Percentiles rank a stretch among this genome's conserved stretches.
Evolutionary conservation across 2,113 vertebrate genomes (phyloP).

Genomic region (Eira barbara): DNA sequence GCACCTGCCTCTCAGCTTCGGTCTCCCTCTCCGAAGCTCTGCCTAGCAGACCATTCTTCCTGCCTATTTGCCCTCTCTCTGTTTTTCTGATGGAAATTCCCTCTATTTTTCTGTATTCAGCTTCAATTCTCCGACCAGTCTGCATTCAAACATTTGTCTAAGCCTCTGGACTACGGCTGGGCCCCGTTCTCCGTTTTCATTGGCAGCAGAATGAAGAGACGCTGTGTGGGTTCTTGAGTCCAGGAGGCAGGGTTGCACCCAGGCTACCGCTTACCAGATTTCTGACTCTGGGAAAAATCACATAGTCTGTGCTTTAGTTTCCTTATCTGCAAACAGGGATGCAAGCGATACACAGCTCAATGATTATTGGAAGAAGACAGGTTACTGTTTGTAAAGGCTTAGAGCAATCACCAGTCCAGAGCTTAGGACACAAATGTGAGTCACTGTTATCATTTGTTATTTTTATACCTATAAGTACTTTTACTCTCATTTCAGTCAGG

Average conservation of each 20-base stretch:
- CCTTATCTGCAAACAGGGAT: too few relatives aligned
- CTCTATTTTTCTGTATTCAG: neutral
- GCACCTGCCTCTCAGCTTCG: fast-evolving
- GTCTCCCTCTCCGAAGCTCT: neutral
- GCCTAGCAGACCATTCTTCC: fast-evolving
- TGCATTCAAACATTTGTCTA: neutral
- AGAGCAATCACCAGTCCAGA: too few relatives aligned
- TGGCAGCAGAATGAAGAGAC: neutral
- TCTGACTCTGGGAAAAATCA: neutral
- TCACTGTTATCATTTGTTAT: too few relatives aligned
- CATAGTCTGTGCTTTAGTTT: too few relatives aligned
- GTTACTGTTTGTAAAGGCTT: too few relatives aligned
- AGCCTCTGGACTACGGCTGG: neutral
- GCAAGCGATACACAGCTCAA: too few relatives aligned
- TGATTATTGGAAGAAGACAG: too few relatives aligned
- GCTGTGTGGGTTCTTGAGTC: neutral
- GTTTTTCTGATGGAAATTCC: neutral
- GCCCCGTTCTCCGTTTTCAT: too few relatives aligned
- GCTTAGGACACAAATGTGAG: too few relatives aligned
- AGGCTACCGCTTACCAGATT: neutral
- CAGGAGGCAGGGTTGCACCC: neutral
- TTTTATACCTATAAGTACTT: too few relatives aligned
- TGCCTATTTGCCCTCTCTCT: fast-evolving
- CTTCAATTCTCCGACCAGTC: neutral
- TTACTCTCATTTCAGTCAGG: too few relatives aligned